Base-by-base conservation (phyloP, 2,797 vertebrate genomes). In the Bucorvus abyssinicus region DNA sequence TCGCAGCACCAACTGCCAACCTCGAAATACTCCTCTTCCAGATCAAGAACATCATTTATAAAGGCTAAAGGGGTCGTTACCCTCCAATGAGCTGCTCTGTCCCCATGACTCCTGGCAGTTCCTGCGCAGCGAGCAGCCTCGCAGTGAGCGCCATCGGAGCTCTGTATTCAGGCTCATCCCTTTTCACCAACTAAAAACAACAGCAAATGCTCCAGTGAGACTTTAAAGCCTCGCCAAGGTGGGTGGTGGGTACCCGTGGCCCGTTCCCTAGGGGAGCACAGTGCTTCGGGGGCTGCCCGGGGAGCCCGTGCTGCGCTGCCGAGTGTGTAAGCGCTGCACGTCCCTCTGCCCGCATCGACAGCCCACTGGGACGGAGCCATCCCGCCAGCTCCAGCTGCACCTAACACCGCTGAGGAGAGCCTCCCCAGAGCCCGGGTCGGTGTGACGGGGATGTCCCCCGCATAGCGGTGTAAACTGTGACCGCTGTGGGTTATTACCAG, bases 1-100 rank as follows among this genome's bases (percentile, higher is more conserved):
- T 49, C n/a, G 3, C 55, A 65, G 80, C 91, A 80, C 84, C 79
- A 64, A 71, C 67, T 91, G 76, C 93, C 78, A 83, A 47, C 93
- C 94, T 96, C 93, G 92, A 97, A 96, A 95, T 94, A 93, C 30
- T 93, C 91, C 79, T 77, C 93, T 96, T 79, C 94, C 65, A 49
- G 88, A 77, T 74, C 87, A 77, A 92, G 95, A 82, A 85, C 81
- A 50, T 84, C 87, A 75, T 93, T 95, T 88, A 95, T 88, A 87
- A 96, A 87, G 36, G 38, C 61, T 87, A 67, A 95, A 94, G 93
- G 65, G 70, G 94, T 95, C 87, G 89, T 95, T 96, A 95, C 52
- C 89, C 90, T 93, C 95, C 95, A 93, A 94, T 96, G 96, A 52
- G 88, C 68, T 81, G 95, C 93, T 93, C 91, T 74, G 91, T 86